Conservation (phyloP, 2,888 invertebrate species). For the Steinernema hermaphroditum region DNA sequence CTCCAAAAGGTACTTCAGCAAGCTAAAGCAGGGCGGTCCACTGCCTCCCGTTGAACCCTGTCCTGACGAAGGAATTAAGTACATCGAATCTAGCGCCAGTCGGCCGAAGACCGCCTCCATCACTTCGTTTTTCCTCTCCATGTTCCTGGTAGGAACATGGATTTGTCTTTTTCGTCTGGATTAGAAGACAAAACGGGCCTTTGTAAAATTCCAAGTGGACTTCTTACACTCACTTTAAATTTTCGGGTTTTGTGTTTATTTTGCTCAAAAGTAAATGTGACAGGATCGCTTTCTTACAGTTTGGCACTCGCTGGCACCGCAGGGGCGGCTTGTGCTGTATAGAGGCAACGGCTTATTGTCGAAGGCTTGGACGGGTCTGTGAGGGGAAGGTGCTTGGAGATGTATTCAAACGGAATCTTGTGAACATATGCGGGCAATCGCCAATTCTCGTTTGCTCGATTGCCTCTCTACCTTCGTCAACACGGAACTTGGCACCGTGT, state of each 20-base stretch:
- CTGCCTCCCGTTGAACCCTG: not conserved
- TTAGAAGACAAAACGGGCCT: not conserved
- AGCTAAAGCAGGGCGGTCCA: not conserved
- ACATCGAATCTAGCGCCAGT: not conserved
- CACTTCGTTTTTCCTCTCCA: not conserved
- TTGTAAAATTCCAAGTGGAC: too few relatives aligned
- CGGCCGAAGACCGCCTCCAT: not conserved
- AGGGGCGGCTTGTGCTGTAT: not conserved
- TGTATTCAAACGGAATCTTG: not conserved
- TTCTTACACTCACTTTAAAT: too few relatives aligned
- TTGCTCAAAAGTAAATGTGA: too few relatives aligned
- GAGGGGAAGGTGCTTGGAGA: not conserved
- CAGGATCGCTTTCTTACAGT: too few relatives aligned
- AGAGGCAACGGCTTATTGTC: not conserved
- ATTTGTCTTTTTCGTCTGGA: slow-evolving; percentile 17
- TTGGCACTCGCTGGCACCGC: too few relatives aligned
- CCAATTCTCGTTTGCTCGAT: too few relatives aligned
- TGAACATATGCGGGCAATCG: not conserved
- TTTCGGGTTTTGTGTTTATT: too few relatives aligned
- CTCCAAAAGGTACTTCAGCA: not conserved
- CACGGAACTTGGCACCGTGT: not conserved
- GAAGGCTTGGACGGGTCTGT: not conserved
- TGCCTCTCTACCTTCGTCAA: slow-evolving; percentile 4
- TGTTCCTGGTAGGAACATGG: not conserved
- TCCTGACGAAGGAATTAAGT: not conserved